These are phyloP conservation scores for Pycnomerus fuliginosus DNA, from an alignment of 2,888 invertebrate species.

Conservation along the genomic window DNA sequence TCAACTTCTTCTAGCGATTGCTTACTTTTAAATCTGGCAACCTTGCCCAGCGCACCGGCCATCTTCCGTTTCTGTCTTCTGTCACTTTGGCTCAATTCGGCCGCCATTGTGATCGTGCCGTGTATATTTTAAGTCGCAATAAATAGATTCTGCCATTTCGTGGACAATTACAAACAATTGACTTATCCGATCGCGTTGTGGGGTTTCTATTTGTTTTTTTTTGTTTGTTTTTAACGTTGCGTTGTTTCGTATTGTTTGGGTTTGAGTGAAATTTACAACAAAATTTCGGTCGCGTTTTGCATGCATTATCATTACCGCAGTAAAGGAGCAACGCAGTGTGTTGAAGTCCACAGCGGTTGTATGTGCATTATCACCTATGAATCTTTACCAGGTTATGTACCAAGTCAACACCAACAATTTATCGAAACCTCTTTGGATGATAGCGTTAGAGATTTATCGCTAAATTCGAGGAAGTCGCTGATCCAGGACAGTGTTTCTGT, in stretches of 20 bases:
- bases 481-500: slow-evolving; percentile 1
- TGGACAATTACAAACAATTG: too few relatives aligned
- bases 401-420: slow-evolving; percentile 26
- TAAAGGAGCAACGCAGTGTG: slow-evolving; percentile 23
- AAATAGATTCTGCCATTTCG: too few relatives aligned
- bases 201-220: background rate
- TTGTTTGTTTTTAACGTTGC: background rate
- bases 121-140: too few relatives aligned
- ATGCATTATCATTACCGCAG: slow-evolving; percentile 37
- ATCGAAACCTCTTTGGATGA: slow-evolving; percentile 35
- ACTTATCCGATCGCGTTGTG: too few relatives aligned
- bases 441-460: slow-evolving; percentile 33
- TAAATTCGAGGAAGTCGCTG: slow-evolving; percentile 19
- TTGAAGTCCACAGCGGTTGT: slow-evolving; percentile 28
- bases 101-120: too few relatives aligned
- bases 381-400: slow-evolving; percentile 41
- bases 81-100: too few relatives aligned
- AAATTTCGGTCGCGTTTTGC: slow-evolving; percentile 17
- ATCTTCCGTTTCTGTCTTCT: too few relatives aligned
- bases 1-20: too few relatives aligned
- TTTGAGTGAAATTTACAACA: background rate
- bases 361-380: slow-evolving; percentile 40
- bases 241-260: background rate
- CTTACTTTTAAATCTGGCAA: too few relatives aligned
- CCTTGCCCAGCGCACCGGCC: too few relatives aligned